phyloP scores from a whole-genome alignment of 64 coral and sea anemone genomes.

The Anthopleura sola region DNA sequence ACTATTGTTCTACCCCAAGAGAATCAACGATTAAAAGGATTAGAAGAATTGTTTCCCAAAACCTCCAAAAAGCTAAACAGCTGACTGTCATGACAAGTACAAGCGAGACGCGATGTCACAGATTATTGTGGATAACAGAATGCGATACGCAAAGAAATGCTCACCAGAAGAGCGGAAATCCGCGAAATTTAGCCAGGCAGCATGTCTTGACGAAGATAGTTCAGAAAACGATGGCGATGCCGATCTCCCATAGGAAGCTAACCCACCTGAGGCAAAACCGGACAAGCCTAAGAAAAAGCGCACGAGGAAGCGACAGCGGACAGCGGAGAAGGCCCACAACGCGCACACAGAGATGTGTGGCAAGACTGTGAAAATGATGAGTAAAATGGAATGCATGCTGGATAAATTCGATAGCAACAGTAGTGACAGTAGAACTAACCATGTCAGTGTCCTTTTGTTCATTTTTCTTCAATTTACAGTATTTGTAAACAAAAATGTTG shows the following conservation, averaged over 20 bases:
- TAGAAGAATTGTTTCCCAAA: slow-evolving; percentile 4
- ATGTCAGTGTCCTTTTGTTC: not conserved
- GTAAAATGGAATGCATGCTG: not conserved
- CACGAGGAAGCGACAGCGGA: not conserved
- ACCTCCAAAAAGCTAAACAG: not conserved
- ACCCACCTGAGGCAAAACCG: not conserved
- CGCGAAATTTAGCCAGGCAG: not conserved
- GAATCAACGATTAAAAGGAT: not conserved
- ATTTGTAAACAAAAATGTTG: too few species aligned
- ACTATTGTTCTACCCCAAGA: slow-evolving; percentile 4
- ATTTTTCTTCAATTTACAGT: not conserved
- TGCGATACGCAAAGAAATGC: slow-evolving; percentile 9
- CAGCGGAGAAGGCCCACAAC: not conserved
- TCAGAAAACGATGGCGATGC: not conserved
- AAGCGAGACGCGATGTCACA: slow-evolving; percentile 5
- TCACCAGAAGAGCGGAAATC: not conserved
- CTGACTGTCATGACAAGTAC: not conserved
- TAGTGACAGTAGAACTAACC: not conserved
- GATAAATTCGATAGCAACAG: not conserved
- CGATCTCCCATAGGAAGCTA: not conserved
- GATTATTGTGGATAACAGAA: slow-evolving; percentile 6
- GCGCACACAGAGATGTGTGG: not conserved
- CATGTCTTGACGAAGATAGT: not conserved
- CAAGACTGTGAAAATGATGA: slow-evolving; percentile 10
- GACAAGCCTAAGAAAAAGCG: not conserved